Conservation (phyloP, 2,797 vertebrate species). For the Siniperca obscura region DNA sequence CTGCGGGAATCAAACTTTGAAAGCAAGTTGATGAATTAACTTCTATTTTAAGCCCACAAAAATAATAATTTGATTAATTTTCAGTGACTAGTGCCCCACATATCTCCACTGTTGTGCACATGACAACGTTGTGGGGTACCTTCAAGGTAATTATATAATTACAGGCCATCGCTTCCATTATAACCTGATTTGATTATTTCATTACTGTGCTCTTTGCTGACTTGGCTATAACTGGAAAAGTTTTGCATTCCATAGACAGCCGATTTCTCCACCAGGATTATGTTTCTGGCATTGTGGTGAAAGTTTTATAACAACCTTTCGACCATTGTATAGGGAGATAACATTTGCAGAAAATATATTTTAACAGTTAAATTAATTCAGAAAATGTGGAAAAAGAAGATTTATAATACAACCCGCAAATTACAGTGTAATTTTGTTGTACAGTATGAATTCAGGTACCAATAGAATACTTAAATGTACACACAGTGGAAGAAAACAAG, state of each 20-base stretch:
- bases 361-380: no score
- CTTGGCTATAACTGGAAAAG: constrained; percentile 24
- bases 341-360: no score
- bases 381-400: not conserved
- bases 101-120: constrained; percentile 28
- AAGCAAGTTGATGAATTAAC: constrained; percentile 34
- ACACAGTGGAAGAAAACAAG: no score
- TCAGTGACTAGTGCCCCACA: constrained; percentile 24
- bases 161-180: constrained; percentile 57
- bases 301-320: not conserved
- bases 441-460: not conserved
- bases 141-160: constrained; percentile 59
- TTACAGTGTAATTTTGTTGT: not conserved
- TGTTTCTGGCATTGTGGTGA: not conserved
- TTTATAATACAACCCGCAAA: no score
- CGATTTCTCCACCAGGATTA: not conserved
- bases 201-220: constrained; percentile 48
- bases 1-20: constrained; percentile 37
- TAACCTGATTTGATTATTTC: constrained; percentile 47
- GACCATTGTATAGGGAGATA: not conserved
- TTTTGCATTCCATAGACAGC: constrained; percentile 45
- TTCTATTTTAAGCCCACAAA: constrained; percentile 18
- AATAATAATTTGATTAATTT: constrained; percentile 49
- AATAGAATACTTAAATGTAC: not conserved
- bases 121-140: constrained; percentile 36